These are phyloP conservation scores for Alces alces DNA, from an alignment of 2,113 vertebrate species.

Conservation along the genomic window DNA sequence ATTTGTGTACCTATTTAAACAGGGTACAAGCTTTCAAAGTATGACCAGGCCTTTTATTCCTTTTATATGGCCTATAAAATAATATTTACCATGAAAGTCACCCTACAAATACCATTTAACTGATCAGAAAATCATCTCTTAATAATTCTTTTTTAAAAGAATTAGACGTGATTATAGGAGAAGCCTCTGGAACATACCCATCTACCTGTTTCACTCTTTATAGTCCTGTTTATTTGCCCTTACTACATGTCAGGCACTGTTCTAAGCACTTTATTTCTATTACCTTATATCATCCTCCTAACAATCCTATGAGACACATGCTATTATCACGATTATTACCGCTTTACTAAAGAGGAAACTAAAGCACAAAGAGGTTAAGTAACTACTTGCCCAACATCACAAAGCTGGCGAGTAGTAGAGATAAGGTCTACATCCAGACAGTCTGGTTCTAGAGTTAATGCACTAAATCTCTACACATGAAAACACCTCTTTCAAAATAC, in stretches of 20 bases:
- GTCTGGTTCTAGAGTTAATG: background rate
- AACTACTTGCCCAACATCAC: background rate
- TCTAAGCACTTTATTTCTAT: background rate
- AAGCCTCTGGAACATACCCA: background rate
- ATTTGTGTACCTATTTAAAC: background rate
- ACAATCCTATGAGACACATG: background rate
- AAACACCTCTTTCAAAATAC: background rate
- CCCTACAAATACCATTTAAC: background rate
- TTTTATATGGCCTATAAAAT: background rate
- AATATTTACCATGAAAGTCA: background rate
- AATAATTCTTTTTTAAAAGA: background rate
- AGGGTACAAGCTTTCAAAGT: background rate
- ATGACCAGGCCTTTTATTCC: background rate
- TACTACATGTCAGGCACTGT: background rate
- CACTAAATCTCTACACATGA: background rate
- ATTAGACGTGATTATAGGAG: background rate
- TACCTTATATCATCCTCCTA: background rate
- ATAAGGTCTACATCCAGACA: background rate
- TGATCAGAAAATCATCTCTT: background rate
- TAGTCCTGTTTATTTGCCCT: background rate
- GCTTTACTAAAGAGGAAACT: background rate
- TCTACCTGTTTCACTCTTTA: background rate
- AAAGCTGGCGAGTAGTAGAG: background rate
- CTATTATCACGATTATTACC: background rate
- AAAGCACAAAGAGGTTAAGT: background rate